Percentiles rank a stretch among this genome's conserved stretches.
Evolutionary conservation across 2,888 invertebrate genomes (phyloP).

Genomic region (Ormyrus pomaceus): DNA sequence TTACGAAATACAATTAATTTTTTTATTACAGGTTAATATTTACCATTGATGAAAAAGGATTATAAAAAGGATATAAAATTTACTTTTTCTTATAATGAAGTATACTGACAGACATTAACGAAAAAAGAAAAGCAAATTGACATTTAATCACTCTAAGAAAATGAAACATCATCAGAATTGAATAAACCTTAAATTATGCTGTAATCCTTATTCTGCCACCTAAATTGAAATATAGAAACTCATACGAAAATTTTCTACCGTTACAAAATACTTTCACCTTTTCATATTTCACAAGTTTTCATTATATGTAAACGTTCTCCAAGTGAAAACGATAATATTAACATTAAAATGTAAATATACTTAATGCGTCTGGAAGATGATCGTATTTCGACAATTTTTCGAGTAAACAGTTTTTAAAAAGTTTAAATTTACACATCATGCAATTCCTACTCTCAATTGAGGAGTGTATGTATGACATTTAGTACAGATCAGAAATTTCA

Average conservation of each 20-base stretch:
- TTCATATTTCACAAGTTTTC: slow-evolving; percentile 52
- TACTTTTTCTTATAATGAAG: too few relatives aligned
- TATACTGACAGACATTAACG: too few relatives aligned
- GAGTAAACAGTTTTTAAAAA: neutral
- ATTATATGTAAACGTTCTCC: slow-evolving; percentile 11
- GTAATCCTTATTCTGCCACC: neutral
- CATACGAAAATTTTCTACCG: slow-evolving; percentile 33
- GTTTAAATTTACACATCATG: neutral
- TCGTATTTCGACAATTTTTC: neutral
- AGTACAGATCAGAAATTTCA: too few relatives aligned
- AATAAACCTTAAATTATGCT: slow-evolving; percentile 20
- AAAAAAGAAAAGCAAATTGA: too few relatives aligned
- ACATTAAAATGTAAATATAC: slow-evolving; percentile 6
- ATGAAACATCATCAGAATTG: neutral
- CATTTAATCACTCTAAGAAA: neutral
- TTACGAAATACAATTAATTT: too few relatives aligned
- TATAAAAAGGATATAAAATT: too few relatives aligned
- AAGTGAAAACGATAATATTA: slow-evolving; percentile 30
- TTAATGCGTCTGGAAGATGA: slow-evolving; percentile 19
- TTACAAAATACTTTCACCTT: slow-evolving; percentile 50
- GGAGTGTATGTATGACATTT: too few relatives aligned
- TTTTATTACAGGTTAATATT: too few relatives aligned
- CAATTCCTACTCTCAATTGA: too few relatives aligned
- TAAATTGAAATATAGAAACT: neutral
- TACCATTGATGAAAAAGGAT: too few relatives aligned